Conservation (phyloP, 2,113 vertebrate species). For the Prionailurus viverrinus region DNA sequence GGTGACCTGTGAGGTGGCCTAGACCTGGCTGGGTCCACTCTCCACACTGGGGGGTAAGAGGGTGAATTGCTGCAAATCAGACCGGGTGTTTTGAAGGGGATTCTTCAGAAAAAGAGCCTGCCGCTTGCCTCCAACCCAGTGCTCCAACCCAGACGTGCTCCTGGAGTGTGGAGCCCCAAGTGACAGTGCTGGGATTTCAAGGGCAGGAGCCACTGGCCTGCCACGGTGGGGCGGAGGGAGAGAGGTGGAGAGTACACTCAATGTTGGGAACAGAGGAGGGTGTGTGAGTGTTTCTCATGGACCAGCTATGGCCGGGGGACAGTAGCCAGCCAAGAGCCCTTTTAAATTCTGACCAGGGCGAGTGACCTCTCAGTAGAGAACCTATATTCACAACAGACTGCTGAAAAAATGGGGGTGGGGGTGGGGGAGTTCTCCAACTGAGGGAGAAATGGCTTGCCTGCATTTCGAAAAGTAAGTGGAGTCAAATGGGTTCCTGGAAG, state of each 20-base stretch:
- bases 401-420: background rate
- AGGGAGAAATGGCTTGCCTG: background rate
- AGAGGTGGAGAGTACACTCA: background rate
- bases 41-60: rapidly evolving
- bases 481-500: background rate
- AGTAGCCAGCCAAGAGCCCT: background rate
- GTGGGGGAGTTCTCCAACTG: rapidly evolving
- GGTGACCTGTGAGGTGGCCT: background rate
- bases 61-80: rapidly evolving
- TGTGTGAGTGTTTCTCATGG: rapidly evolving
- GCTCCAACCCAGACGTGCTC: background rate
- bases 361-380: background rate
- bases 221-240: background rate
- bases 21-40: rapidly evolving
- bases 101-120: background rate
- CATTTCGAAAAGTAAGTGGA: background rate
- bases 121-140: background rate
- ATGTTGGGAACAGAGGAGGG: rapidly evolving
- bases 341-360: background rate
- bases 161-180: background rate
- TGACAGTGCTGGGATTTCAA: rapidly evolving
- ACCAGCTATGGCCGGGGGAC: background rate
- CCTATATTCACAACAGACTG: no score
- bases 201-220: background rate
- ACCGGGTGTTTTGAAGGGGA: background rate